phyloP scores from a whole-genome alignment of 37 sponge, comb jelly and placozoan species.

The Aphrocallistes beatrix region DNA sequence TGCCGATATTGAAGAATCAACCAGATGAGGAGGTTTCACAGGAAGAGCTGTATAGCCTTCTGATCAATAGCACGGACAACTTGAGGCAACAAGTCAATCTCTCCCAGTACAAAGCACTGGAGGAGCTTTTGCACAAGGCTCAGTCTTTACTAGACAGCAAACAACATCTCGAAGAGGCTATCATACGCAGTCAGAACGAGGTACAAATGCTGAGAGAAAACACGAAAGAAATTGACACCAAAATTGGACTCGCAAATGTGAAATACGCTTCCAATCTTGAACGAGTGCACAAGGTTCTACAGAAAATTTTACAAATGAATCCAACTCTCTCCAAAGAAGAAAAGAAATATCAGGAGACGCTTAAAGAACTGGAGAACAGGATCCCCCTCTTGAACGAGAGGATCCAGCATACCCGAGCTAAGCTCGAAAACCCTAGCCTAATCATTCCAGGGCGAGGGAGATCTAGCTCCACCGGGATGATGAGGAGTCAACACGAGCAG shows the following conservation, averaged over 20 bases:
- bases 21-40: not conserved
- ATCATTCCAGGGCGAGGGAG: not conserved
- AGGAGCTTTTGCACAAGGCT: not conserved
- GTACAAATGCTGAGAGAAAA: not conserved
- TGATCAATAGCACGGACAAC: not conserved
- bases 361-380: not conserved
- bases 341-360: not conserved
- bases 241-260: not conserved
- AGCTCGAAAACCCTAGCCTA: not conserved
- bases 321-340: not conserved
- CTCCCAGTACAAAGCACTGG: conserved; percentile 10
- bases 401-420: not conserved
- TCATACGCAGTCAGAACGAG: not conserved
- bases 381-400: not conserved
- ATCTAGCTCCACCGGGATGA: not conserved
- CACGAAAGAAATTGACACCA: not conserved
- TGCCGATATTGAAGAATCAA: not conserved
- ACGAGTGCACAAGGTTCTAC: not conserved
- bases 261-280: conserved; percentile 11
- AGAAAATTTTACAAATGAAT: not conserved
- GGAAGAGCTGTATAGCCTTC: not conserved
- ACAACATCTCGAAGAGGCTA: not conserved
- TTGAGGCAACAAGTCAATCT: not conserved
- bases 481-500: not conserved
- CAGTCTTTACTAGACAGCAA: not conserved